These are phyloP conservation scores for Orthosia gothica DNA, from an alignment of 2,888 invertebrate species.

Conservation along the genomic window DNA sequence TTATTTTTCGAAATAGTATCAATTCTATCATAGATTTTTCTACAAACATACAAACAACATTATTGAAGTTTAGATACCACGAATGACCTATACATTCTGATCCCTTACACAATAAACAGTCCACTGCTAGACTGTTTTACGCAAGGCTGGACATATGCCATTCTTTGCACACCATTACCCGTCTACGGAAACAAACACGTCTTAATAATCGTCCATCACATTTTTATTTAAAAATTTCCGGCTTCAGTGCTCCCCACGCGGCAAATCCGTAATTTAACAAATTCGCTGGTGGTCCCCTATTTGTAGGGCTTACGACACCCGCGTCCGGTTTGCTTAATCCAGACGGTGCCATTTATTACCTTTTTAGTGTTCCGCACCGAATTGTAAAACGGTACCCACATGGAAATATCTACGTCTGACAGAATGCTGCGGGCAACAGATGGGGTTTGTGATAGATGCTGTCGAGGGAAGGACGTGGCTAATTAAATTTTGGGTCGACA, in stretches of 20 bases:
- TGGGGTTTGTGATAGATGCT: conserved; percentile 25
- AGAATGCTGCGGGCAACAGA: conserved; percentile 29
- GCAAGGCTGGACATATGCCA: background rate
- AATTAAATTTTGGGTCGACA: conserved; percentile 10
- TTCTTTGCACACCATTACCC: conserved; percentile 10
- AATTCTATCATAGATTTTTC: no score
- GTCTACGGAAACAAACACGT: conserved; percentile 18
- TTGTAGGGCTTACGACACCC: conserved; percentile 66
- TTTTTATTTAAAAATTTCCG: conserved; percentile 58
- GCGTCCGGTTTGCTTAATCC: conserved; percentile 66
- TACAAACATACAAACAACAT: no score
- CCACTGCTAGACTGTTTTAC: background rate
- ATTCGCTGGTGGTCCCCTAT: conserved; percentile 62
- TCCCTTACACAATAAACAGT: background rate
- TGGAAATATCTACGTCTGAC: conserved; percentile 39
- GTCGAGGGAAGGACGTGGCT: background rate
- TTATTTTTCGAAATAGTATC: no score
- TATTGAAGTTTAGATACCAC: no score
- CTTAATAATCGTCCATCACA: conserved; percentile 50
- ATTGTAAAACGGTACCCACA: conserved; percentile 61
- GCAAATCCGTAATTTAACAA: conserved; percentile 65
- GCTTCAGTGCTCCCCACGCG: conserved; percentile 20
- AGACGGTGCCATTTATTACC: conserved; percentile 64
- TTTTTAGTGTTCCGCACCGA: conserved; percentile 63
- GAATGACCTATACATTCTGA: no score